Evolutionary conservation across 2,113 vertebrate genomes (phyloP).

Genomic region (Anolis sagrei): DNA sequence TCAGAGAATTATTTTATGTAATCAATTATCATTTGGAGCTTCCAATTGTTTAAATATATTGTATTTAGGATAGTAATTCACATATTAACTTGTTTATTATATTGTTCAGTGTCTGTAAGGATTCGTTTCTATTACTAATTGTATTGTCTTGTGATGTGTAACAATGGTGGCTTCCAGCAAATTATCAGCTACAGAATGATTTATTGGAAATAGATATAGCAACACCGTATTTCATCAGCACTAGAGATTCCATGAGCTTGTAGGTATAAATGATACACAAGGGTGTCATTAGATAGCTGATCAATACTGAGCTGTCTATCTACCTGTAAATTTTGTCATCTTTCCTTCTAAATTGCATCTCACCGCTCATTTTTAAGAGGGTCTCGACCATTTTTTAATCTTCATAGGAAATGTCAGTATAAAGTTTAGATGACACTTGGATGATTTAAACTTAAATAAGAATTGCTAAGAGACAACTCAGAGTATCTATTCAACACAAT

Average conservation of each 20-base stretch:
- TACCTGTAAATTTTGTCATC: background rate
- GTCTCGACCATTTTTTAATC: background rate
- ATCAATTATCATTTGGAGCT: background rate
- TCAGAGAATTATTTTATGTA: background rate
- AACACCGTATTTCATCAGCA: background rate
- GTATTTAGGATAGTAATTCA: background rate
- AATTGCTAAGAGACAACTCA: conserved; percentile 1
- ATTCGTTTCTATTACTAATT: background rate
- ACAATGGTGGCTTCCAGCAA: background rate
- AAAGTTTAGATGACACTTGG: background rate
- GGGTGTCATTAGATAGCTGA: background rate
- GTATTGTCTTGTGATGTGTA: background rate
- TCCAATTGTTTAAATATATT: background rate
- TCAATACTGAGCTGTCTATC: background rate
- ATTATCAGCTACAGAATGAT: background rate
- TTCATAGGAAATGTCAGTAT: background rate
- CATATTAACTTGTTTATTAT: conserved; percentile 6
- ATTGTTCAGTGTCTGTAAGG: background rate
- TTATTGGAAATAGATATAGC: background rate
- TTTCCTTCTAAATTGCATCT: background rate
- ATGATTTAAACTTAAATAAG: background rate
- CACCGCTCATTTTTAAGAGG: background rate
- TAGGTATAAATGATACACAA: background rate
- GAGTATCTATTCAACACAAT: background rate
- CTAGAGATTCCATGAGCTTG: conserved; percentile 4